Conservation (phyloP, 2,113 vertebrate species). For the Elephas maximus region DNA sequence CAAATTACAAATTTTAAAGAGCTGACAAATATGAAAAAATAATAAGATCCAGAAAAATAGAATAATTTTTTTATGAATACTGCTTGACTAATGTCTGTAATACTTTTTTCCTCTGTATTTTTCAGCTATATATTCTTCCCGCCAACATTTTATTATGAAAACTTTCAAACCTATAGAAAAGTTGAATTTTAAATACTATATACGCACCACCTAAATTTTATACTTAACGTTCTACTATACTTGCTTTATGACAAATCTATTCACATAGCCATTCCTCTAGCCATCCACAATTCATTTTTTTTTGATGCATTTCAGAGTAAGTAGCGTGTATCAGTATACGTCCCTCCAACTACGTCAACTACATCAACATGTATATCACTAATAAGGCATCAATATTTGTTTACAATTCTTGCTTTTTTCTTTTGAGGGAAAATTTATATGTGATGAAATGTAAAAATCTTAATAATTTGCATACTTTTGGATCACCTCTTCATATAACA, state of each 20-base stretch:
- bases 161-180: background rate
- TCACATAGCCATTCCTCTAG: background rate
- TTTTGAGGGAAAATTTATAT: background rate
- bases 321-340: background rate
- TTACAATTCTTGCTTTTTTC: background rate
- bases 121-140: background rate
- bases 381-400: background rate
- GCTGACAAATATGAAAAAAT: background rate
- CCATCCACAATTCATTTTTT: background rate
- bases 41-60: background rate
- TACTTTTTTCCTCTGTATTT: background rate
- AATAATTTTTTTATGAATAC: background rate
- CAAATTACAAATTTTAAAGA: background rate
- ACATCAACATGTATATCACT: background rate
- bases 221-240: background rate
- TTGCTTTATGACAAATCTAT: background rate
- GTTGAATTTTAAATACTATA: background rate
- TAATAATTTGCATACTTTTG: background rate
- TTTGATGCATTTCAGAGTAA: background rate
- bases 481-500: conserved; percentile 16
- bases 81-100: background rate
- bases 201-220: background rate
- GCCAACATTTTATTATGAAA: background rate
- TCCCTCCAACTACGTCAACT: background rate
- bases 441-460: background rate